Base-by-base conservation (phyloP, 2,797 vertebrate species). In the Halcyon smyrnensis region DNA sequence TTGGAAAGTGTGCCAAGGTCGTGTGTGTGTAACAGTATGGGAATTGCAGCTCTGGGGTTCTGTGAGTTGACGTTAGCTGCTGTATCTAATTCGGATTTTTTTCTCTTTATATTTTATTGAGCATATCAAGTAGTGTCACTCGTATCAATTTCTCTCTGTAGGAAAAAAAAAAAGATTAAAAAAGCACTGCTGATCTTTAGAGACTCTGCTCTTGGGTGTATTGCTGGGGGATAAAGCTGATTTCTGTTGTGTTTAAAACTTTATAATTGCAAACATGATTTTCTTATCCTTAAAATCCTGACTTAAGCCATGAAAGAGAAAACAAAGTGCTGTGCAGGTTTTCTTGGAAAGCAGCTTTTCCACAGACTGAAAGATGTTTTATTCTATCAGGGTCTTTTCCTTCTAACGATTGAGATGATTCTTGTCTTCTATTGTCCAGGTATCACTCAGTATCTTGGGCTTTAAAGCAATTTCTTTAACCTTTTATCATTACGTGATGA, bases 221-320 rank as follows among this genome's bases (percentile, higher is more conserved):
- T 83, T 48, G 6, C 74, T 87, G 81, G 45, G 45, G 25, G 51
- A 80, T 56, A 77, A 89, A 83, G 32, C 86, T 82, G 51, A 56
- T 76, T 89, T 77, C 81, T 75, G 0, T 71, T 80, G 48, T 90
- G 57, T 90, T 81, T 71, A 90, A 81, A 91, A 78, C 79, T 78
- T 86, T 3, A 1, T 87, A 78, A 62, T 81, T 88, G 57, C 69
- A 50, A 84, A 90, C 57, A 43, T 11, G 5, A 28, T 86, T 81
- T 63, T 86, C 67, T 89, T 81, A 81, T 45, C 62, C 54, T 81
- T 78, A 48, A 90, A 93, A 95, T 71, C 80, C 69, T 86, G 73
- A 34, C 27, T 85, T 85, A 53, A 63, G 28, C 64, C 53, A 8
- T 19, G 41, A 88, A 69, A 69, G 51, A 87, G 34, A 25, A 84